phyloP scores from a whole-genome alignment of 1,140 invertebrate species.

The Cydia splendana region DNA sequence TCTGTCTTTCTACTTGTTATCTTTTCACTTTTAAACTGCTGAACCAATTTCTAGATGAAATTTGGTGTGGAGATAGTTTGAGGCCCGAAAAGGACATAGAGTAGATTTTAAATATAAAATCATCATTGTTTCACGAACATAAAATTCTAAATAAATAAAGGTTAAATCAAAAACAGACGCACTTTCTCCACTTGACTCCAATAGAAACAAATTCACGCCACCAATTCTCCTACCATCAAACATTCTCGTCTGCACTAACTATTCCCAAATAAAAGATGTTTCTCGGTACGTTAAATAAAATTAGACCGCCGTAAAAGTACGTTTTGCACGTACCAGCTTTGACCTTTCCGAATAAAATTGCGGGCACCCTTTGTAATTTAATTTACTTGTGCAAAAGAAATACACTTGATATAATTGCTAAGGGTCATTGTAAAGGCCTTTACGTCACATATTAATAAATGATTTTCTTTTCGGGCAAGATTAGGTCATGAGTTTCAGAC shows the following conservation, averaged over 20 bases:
- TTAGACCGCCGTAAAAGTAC: slow-evolving; percentile 24
- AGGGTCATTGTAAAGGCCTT: slow-evolving; percentile 1
- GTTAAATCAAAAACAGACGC: too few relatives aligned
- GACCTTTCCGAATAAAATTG: slow-evolving; percentile 22
- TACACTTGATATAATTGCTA: slow-evolving; percentile 14
- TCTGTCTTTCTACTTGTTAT: too few relatives aligned
- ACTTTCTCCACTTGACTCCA: too few relatives aligned
- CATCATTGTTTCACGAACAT: too few relatives aligned
- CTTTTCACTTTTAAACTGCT: too few relatives aligned
- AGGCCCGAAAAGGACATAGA: too few relatives aligned
- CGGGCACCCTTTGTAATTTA: slow-evolving; percentile 15
- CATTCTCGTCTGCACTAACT: not conserved
- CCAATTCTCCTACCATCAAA: not conserved
- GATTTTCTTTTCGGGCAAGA: not conserved
- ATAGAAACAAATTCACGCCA: too few relatives aligned
- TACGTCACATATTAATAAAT: not conserved
- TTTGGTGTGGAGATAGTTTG: too few relatives aligned
- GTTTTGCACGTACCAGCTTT: slow-evolving; percentile 18
- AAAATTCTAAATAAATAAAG: too few relatives aligned
- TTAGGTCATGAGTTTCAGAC: too few relatives aligned
- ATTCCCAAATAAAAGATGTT: not conserved
- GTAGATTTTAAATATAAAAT: too few relatives aligned
- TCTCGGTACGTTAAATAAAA: slow-evolving; percentile 23
- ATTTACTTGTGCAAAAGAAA: slow-evolving; percentile 16
- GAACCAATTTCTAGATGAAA: too few relatives aligned